Evolutionary conservation across 2,797 vertebrate genomes (phyloP).

Genomic region (Nannoperca obscura): DNA sequence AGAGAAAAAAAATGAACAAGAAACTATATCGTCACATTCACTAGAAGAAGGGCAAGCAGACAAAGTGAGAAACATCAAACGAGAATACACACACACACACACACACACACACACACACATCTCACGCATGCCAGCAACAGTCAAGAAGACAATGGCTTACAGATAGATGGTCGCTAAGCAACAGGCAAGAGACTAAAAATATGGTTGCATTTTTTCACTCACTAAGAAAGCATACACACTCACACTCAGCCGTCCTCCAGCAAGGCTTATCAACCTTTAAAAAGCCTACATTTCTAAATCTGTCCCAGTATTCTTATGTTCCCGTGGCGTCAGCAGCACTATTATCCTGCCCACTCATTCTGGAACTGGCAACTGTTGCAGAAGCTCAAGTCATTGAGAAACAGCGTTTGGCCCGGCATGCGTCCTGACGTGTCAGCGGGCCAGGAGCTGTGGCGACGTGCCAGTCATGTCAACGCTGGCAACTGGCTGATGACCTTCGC

Average conservation of each 20-base stretch:
- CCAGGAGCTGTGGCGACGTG: constrained; percentile 15
- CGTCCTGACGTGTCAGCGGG: neutral
- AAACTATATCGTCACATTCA: constrained; percentile 22
- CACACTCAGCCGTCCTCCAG: constrained; percentile 28
- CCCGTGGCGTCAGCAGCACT: constrained; percentile 58
- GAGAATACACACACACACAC: constrained; percentile 25
- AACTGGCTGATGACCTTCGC: constrained; percentile 8
- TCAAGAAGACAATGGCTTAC: constrained; percentile 77
- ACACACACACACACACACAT: constrained; percentile 28
- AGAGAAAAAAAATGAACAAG: constrained; percentile 28
- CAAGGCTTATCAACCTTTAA: constrained; percentile 60
- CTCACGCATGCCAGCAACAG: constrained; percentile 58
- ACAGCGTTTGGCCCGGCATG: constrained; percentile 24
- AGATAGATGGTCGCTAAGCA: constrained; percentile 83
- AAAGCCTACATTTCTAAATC: constrained; percentile 65
- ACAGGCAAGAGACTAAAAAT: constrained; percentile 84
- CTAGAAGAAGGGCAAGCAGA: constrained; percentile 25
- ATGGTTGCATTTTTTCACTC: constrained; percentile 69
- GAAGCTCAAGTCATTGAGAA: constrained; percentile 63
- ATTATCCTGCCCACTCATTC: constrained; percentile 55
- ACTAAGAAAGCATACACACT: constrained; percentile 32
- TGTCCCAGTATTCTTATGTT: constrained; percentile 41
- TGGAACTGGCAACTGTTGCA: constrained; percentile 35
- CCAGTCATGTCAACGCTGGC: constrained; percentile 3
- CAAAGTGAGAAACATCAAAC: constrained; percentile 44